Evolutionary conservation across 1,140 invertebrate genomes (phyloP), one percentile per base, ranked within the genome.

Genomic region (Cyphomyrmex costatus): DNA sequence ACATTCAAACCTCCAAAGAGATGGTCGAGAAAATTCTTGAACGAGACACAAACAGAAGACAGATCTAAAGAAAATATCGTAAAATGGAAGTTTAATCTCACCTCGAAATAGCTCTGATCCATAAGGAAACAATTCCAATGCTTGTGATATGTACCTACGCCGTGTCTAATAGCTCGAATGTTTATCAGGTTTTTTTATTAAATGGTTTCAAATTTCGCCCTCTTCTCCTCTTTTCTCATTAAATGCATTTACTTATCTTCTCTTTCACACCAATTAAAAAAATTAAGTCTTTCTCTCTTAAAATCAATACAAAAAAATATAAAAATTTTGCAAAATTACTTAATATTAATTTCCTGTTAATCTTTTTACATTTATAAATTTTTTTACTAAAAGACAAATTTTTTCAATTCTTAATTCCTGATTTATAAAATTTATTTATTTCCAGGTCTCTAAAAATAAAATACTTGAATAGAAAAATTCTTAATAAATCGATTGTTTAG

Each of bases 171-270:
- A n/a, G 12, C 12, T 68, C 36, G 3, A 36, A 49, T 46, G 27
- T 83, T 83, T 73, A 82, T 82, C 33, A 46, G 33, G 68, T 21
- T 80, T 82, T 66, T 73, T 58, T 74, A 73, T 73, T 36, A 24
- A 27, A 73, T 33, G 10, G n/a, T 27, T 60, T 60, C 19, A 36
- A 36, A 30, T 63, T 42, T 58, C 0, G 1, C 19, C 21, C 0
- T 3, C 19, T 33, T 27, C 60, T 2, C 10, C 4, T 21, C 7
- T 53, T 80, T 30, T 68, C 19, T 46, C 12, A 24, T 56, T 30
- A 19, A 73, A 60, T 10, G 3, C 5, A 73, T 71, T 80, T 80
- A 80, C 49, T 82, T n/a, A 58, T 2, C 24, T 14, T n/a, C n/a
- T 66, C 27, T 58, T 65, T 4, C n/a, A 10, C 14, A 60, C 8